These are phyloP conservation scores for Pluvialis apricaria DNA, from an alignment of 2,113 vertebrate genomes.

Conservation along the genomic window DNA sequence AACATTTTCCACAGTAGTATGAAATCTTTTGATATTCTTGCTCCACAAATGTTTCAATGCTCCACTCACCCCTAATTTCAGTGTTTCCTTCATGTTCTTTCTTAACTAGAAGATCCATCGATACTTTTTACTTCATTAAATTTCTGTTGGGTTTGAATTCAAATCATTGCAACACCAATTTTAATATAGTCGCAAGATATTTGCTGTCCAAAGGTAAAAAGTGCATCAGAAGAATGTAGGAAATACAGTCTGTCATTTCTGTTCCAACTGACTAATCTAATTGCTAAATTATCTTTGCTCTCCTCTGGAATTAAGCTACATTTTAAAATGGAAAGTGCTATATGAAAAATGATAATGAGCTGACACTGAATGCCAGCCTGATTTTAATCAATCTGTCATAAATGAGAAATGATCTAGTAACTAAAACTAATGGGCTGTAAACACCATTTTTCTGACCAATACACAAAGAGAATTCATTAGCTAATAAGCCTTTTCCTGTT, in stretches of 20 bases:
- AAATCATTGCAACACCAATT: background rate
- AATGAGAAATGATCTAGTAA: background rate
- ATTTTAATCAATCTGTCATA: background rate
- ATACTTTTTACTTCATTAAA: background rate
- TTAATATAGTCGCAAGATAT: background rate
- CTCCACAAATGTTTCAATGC: background rate
- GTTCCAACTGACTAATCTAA: background rate
- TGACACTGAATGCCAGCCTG: background rate
- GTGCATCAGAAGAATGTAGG: background rate
- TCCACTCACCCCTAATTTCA: background rate
- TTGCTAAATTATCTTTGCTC: background rate
- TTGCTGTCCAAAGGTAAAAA: background rate
- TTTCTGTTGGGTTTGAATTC: background rate
- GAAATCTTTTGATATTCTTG: background rate
- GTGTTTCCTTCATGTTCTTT: background rate
- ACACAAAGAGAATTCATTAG: background rate
- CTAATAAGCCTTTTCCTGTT: background rate
- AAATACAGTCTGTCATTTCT: background rate
- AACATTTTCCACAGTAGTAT: background rate
- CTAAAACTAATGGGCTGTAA: background rate
- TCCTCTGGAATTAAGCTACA: background rate
- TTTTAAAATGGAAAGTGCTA: background rate
- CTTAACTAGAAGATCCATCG: background rate
- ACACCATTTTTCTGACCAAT: background rate
- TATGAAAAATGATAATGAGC: background rate